phyloP scores from a whole-genome alignment of 2,797 vertebrate genomes.

The Pogonophryne albipinna region DNA sequence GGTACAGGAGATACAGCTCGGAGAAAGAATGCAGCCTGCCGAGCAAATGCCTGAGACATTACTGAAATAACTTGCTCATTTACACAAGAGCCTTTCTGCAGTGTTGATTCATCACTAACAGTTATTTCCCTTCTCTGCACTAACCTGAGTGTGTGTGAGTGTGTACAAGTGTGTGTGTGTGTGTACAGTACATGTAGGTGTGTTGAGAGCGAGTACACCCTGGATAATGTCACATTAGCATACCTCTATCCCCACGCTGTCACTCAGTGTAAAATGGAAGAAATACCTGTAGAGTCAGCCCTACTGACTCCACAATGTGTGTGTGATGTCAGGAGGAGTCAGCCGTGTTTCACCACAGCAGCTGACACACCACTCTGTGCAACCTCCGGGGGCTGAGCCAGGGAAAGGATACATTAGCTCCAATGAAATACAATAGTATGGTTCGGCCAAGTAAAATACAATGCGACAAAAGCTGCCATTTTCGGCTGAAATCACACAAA shows the following conservation, averaged over 20 bases:
- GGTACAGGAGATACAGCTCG: neutral
- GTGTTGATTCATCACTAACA: conserved; percentile 50
- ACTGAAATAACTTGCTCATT: conserved; percentile 43
- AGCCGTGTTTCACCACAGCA: conserved; percentile 46
- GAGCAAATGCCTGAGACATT: conserved; percentile 25
- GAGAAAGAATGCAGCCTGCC: neutral
- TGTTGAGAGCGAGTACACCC: conserved; percentile 28
- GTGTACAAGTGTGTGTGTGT: neutral
- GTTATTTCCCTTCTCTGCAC: conserved; percentile 14
- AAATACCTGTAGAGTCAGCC: conserved; percentile 52
- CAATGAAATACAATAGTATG: conserved; percentile 38
- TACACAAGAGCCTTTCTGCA: conserved; percentile 17
- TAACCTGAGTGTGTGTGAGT: conserved; percentile 20
- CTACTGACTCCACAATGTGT: conserved; percentile 48
- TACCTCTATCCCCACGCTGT: conserved; percentile 48
- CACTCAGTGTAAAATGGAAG: conserved; percentile 56
- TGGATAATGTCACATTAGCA: conserved; percentile 74
- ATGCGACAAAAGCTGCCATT: conserved; percentile 3
- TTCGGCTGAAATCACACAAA: conserved; percentile 31
- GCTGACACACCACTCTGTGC: conserved; percentile 33
- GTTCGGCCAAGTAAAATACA: conserved; percentile 45
- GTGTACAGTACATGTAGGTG: conserved; percentile 10
- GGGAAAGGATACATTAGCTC: conserved; percentile 45
- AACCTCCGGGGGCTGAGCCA: conserved; percentile 9
- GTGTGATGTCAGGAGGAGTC: conserved; percentile 63